Conservation (phyloP, 2,888 invertebrate genomes). For the Branchinecta sandiegonensis region DNA sequence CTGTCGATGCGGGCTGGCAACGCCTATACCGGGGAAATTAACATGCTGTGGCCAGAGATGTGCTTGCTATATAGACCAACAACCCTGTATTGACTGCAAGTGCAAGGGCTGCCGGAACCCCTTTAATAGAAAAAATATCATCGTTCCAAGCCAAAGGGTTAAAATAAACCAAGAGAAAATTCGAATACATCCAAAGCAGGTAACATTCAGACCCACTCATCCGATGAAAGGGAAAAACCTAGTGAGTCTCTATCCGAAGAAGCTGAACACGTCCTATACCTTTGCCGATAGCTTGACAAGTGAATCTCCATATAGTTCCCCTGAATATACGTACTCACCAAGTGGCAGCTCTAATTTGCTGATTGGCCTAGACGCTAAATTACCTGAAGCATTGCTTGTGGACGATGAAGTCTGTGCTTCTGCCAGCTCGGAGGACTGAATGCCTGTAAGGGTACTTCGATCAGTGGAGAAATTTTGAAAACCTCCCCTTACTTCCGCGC, state of each 20-base stretch:
- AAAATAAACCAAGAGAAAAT: no score
- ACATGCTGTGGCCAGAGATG: constrained; percentile 89
- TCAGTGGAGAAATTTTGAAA: no score
- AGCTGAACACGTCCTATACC: no score
- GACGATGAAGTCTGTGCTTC: background rate
- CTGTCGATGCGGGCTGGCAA: constrained; percentile 81
- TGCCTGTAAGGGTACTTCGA: no score
- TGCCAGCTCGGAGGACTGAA: no score
- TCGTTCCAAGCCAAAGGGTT: no score
- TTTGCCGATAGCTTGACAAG: no score
- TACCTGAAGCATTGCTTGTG: constrained; percentile 9
- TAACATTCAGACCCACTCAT: no score
- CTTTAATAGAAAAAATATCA: background rate
- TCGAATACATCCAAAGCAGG: no score
- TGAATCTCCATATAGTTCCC: background rate
- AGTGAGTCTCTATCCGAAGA: no score
- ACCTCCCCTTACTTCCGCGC: no score
- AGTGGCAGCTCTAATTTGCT: constrained; percentile 3
- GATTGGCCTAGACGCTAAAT: background rate
- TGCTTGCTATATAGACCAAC: constrained; percentile 81
- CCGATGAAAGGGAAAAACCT: no score
- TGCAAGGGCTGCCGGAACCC: constrained; percentile 8
- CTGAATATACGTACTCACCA: background rate
- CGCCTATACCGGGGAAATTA: constrained; percentile 69
- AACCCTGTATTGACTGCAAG: constrained; percentile 66